These are phyloP conservation scores for Neria commutata DNA, from an alignment of 2,888 invertebrate species.

Conservation along the genomic window DNA sequence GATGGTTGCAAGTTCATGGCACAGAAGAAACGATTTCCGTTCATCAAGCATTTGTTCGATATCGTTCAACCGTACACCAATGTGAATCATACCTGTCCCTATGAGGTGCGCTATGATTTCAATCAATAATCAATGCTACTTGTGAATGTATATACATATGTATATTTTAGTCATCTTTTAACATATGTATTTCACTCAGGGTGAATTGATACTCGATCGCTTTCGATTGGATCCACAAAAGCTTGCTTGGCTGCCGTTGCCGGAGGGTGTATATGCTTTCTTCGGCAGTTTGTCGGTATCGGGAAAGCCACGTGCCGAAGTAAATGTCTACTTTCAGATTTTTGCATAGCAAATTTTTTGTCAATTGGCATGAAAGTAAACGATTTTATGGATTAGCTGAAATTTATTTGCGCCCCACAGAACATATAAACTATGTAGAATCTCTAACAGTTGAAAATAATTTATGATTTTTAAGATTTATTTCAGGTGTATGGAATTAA, in stretches of 20 bases:
- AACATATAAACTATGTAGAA: no score
- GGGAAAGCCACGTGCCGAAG: not conserved
- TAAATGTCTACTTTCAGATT: not conserved
- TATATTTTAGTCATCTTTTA: not conserved
- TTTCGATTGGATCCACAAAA: not conserved
- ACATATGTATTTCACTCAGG: no score
- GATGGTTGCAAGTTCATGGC: not conserved
- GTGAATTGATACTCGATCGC: not conserved
- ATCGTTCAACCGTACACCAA: not conserved
- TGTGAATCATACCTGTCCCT: not conserved
- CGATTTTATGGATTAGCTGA: no score
- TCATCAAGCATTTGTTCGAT: not conserved
- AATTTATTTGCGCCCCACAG: no score
- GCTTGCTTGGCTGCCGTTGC: not conserved
- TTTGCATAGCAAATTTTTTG: no score
- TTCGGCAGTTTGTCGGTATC: not conserved
- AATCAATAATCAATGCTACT: not conserved
- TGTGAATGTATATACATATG: no score
- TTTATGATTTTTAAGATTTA: no score
- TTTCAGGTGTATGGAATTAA: no score
- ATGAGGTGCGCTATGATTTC: not conserved
- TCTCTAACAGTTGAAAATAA: no score
- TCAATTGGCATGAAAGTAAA: no score
- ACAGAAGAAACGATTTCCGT: not conserved
- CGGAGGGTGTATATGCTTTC: not conserved